A percentile compares a stretch with the other conserved stretches of the same genome.
phyloP scores from a whole-genome alignment of 2,797 vertebrate genomes.

The Glyptemys insculpta region DNA sequence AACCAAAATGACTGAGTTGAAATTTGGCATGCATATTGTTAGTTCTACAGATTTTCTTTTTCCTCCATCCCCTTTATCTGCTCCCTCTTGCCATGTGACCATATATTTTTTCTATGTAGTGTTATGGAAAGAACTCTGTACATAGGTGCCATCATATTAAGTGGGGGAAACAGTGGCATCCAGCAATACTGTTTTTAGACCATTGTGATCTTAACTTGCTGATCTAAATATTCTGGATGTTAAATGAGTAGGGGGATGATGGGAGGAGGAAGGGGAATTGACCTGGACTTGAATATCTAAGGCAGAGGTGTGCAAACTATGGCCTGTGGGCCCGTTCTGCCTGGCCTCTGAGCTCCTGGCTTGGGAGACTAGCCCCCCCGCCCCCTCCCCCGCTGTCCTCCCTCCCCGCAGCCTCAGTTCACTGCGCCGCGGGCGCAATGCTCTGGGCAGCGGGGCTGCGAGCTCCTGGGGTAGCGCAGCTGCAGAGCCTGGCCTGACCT shows the following conservation, averaged over 20 bases:
- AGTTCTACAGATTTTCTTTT: not conserved
- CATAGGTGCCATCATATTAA: conserved; percentile 57
- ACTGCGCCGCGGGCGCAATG: too few relatives aligned
- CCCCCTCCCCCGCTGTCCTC: too few relatives aligned
- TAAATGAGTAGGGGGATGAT: not conserved
- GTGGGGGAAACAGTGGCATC: conserved; percentile 39
- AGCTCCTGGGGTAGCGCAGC: too few relatives aligned
- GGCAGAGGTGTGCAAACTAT: too few relatives aligned
- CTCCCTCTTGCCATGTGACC: not conserved
- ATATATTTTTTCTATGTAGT: conserved; percentile 21
- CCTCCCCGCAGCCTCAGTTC: too few relatives aligned
- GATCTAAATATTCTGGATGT: conserved; percentile 66
- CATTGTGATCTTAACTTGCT: conserved; percentile 68
- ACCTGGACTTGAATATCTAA: conserved; percentile 16
- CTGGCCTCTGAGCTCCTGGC: too few relatives aligned
- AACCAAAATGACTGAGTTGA: not conserved
- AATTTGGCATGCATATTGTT: not conserved
- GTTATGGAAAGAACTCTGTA: conserved; percentile 51
- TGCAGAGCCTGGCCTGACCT: too few relatives aligned
- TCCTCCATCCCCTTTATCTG: not conserved
- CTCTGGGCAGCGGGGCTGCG: too few relatives aligned
- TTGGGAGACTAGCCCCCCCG: too few relatives aligned
- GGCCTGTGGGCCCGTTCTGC: too few relatives aligned
- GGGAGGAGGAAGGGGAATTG: not conserved
- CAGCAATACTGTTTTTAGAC: conserved; percentile 62